Conservation (phyloP, 2,113 vertebrate species). For the Cygnus atratus region DNA sequence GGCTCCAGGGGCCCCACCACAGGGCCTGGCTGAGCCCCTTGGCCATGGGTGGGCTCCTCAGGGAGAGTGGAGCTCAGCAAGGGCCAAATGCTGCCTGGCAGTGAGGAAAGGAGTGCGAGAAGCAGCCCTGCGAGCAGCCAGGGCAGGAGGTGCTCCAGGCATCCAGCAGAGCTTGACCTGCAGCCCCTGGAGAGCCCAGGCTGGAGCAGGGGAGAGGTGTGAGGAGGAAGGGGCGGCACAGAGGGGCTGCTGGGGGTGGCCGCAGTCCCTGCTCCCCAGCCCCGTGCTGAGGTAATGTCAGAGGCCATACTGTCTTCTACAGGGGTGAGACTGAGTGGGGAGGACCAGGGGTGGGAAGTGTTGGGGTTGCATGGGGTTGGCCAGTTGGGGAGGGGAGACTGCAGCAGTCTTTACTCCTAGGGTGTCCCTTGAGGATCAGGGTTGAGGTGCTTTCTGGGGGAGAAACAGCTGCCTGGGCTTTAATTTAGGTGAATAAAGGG, state of each 20-base stretch:
- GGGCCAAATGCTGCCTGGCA: not conserved
- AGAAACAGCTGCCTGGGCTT: not conserved
- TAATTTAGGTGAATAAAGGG: not conserved
- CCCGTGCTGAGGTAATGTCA: not conserved
- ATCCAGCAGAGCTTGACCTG: not conserved
- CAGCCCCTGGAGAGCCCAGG: accelerated
- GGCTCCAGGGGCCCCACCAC: not conserved
- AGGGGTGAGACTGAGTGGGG: accelerated
- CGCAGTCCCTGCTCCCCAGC: accelerated
- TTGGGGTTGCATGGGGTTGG: not conserved
- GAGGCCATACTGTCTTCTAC: accelerated
- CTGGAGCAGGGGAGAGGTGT: too few species aligned
- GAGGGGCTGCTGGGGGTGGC: too few species aligned
- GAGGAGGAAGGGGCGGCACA: not conserved
- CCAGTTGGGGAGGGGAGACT: not conserved
- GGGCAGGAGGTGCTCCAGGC: not conserved
- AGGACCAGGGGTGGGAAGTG: accelerated
- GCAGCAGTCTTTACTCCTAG: not conserved
- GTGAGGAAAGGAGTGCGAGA: not conserved
- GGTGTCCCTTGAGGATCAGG: not conserved
- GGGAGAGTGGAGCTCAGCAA: not conserved
- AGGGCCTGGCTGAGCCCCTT: not conserved
- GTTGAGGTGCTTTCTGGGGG: not conserved
- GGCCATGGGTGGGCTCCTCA: not conserved
- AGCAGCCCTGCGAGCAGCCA: not conserved